phyloP scores from a whole-genome alignment of 2,888 invertebrate genomes.

The Erpobdella octoculata region DNA sequence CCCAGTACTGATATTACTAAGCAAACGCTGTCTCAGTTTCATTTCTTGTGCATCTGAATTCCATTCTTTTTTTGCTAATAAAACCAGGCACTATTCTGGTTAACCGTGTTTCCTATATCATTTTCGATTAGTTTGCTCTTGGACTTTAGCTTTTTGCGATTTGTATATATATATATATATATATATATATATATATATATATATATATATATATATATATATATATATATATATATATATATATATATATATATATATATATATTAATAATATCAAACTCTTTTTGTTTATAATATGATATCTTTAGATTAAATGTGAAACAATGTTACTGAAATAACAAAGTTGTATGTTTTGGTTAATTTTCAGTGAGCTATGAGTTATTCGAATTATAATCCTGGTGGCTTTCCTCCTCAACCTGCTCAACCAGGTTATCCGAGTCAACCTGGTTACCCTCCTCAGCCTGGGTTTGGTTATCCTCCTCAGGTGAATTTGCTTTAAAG shows the following conservation, averaged over 20 bases:
- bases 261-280: not conserved
- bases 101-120: too few species aligned
- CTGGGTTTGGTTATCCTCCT: slow-evolving; percentile 29
- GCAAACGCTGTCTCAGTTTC: too few species aligned
- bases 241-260: not conserved
- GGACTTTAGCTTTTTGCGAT: too few species aligned
- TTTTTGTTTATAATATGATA: not conserved
- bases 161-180: too few species aligned
- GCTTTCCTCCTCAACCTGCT: slow-evolving; percentile 26
- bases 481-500: slow-evolving; percentile 12
- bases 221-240: not conserved
- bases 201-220: too few species aligned
- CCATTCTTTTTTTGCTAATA: too few species aligned
- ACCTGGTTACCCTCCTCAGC: slow-evolving; percentile 28
- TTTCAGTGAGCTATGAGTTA: slow-evolving; percentile 30
- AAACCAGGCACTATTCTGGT: too few species aligned
- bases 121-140: too few species aligned
- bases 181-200: too few species aligned
- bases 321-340: not conserved
- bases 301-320: not conserved
- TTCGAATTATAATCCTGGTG: slow-evolving; percentile 27
- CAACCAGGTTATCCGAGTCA: slow-evolving; percentile 27
- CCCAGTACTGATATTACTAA: too few species aligned
- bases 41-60: too few species aligned
- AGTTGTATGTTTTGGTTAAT: not conserved